Evolutionary conservation across 2,113 vertebrate genomes (phyloP).

Genomic region (Tragelaphus strepsiceros): DNA sequence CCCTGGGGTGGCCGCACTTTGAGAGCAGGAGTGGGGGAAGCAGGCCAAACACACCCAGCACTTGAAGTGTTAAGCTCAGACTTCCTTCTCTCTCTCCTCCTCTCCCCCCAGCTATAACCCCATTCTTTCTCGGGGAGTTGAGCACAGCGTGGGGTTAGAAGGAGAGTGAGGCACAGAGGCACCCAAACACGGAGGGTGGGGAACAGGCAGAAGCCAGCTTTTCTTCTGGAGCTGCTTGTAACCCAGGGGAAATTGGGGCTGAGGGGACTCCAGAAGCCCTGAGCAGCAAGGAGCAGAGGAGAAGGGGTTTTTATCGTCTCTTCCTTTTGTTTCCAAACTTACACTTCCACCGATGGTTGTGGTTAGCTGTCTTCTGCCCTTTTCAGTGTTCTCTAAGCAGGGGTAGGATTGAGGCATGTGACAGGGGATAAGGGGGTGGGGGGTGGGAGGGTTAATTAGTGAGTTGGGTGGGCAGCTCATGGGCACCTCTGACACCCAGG

Average conservation of each 20-base stretch:
- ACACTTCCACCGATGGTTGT: neutral
- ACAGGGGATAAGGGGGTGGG: rapidly evolving
- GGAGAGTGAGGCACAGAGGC: neutral
- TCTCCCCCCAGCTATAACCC: neutral
- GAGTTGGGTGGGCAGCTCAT: rapidly evolving
- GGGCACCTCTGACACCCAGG: neutral
- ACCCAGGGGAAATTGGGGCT: neutral
- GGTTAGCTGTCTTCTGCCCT: neutral
- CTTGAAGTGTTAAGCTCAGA: neutral
- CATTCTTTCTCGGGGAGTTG: neutral
- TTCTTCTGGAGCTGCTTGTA: neutral
- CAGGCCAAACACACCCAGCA: neutral
- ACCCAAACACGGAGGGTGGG: neutral
- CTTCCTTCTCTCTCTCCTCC: neutral
- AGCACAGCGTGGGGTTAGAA: neutral
- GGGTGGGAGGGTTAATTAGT: neutral
- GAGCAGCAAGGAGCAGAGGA: no score
- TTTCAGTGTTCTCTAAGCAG: neutral
- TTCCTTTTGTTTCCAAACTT: neutral
- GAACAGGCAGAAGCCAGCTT: neutral
- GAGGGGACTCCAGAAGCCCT: rapidly evolving
- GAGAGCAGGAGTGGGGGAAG: neutral
- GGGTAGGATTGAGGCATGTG: neutral
- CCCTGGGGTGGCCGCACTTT: no score
- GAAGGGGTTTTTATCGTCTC: neutral